Conservation (phyloP, 92 coral and sea anemone genomes). For the Heliopora coerulea region DNA sequence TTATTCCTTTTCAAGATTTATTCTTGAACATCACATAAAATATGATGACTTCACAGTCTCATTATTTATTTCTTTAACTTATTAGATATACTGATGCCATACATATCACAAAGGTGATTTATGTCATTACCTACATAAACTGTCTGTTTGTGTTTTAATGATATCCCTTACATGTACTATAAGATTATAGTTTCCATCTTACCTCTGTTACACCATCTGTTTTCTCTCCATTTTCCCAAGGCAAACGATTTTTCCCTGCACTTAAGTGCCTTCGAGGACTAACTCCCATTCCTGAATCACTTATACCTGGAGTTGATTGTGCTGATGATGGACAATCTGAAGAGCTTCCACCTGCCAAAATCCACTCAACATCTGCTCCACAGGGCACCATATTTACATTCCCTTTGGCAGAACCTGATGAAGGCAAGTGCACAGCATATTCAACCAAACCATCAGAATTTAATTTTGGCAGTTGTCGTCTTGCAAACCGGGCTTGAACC, state of each 20-base stretch:
- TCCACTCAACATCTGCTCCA: constrained; percentile 99
- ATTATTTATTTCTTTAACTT: too few species aligned
- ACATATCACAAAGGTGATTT: too few species aligned
- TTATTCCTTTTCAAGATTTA: too few species aligned
- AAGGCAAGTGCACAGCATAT: constrained; percentile 91
- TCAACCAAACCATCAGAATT: constrained; percentile 97
- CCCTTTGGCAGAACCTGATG: constrained; percentile 84
- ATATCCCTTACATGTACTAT: too few species aligned
- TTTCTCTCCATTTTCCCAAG: constrained; percentile 81
- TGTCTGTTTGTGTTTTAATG: too few species aligned
- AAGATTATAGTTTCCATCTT: background rate
- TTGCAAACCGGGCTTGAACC: constrained; percentile 90
- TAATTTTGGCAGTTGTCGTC: constrained; percentile 91
- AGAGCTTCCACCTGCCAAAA: constrained; percentile 86
- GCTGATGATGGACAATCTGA: constrained; percentile 79
- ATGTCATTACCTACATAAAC: too few species aligned
- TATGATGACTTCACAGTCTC: too few species aligned
- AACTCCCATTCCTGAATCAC: constrained; percentile 77
- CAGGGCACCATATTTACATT: constrained; percentile 62
- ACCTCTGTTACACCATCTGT: constrained; percentile 11
- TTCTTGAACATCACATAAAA: too few species aligned
- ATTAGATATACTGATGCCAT: too few species aligned
- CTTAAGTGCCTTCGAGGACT: constrained; percentile 91
- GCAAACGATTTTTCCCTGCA: constrained; percentile 88
- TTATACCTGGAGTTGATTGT: constrained; percentile 92